phyloP scores from a whole-genome alignment of 2,797 vertebrate species.

The Tachyglossus aculeatus region DNA sequence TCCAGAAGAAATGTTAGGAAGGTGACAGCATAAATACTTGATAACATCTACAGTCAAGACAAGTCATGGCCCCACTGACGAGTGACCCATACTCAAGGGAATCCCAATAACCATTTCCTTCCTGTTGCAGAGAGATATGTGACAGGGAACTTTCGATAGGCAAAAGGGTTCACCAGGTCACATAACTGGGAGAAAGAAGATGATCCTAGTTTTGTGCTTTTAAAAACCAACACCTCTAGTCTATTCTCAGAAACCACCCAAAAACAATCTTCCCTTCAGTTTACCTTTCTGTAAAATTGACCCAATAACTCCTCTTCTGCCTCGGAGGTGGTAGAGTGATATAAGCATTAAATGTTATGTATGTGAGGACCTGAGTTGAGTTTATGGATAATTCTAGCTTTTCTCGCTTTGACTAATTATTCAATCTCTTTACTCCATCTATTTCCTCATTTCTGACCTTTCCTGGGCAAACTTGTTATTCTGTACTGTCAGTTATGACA shows the following conservation, averaged over 20 bases:
- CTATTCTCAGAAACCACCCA: background rate
- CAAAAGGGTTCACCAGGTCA: too few relatives aligned
- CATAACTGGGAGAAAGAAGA: too few relatives aligned
- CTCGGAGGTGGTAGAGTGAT: background rate
- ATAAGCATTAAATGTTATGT: background rate
- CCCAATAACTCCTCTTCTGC: background rate
- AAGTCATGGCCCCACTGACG: background rate
- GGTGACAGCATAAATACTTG: background rate
- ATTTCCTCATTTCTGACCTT: background rate
- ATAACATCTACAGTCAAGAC: background rate
- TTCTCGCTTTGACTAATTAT: background rate
- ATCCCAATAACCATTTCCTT: background rate
- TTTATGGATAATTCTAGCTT: background rate
- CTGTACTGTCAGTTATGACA: background rate
- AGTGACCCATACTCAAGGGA: background rate
- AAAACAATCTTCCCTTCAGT: background rate
- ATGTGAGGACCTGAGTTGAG: background rate
- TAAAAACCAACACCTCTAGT: too few relatives aligned
- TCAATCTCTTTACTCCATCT: background rate
- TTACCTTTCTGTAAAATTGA: background rate
- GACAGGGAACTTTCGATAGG: background rate
- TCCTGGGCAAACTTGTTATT: background rate
- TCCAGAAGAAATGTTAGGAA: constrained; percentile 12
- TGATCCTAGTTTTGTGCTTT: too few relatives aligned
- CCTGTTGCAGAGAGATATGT: background rate